phyloP scores from a whole-genome alignment of 2,888 invertebrate genomes.

The Brachyptera risi region DNA sequence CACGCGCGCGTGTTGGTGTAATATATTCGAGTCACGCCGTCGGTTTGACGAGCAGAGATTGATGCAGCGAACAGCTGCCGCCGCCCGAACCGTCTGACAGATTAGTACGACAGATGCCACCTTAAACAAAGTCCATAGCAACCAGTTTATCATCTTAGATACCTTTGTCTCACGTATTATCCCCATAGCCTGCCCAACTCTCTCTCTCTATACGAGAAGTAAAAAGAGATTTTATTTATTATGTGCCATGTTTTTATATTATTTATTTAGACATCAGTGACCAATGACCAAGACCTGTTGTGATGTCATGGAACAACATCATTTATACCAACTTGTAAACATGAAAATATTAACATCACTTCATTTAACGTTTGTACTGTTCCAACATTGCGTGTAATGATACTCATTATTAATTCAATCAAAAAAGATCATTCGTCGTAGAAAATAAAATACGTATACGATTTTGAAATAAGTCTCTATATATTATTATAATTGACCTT shows the following conservation, averaged over 20 bases:
- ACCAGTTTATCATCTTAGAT: slow-evolving; percentile 21
- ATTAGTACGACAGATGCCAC: slow-evolving; percentile 29
- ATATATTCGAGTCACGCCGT: slow-evolving; percentile 29
- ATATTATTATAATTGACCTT: no score
- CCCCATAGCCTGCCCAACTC: slow-evolving; percentile 28
- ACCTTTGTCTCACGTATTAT: slow-evolving; percentile 12
- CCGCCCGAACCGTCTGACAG: slow-evolving; percentile 32
- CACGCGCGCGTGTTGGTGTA: slow-evolving; percentile 15
- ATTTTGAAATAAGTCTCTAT: no score
- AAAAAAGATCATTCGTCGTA: no score
- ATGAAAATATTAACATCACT: no score
- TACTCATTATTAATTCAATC: no score
- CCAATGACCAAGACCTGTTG: no score
- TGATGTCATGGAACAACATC: no score
- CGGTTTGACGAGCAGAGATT: slow-evolving; percentile 23
- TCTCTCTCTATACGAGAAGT: slow-evolving; percentile 15
- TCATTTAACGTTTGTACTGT: no score
- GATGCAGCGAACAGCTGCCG: slow-evolving; percentile 30
- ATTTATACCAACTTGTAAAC: no score
- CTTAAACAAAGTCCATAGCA: slow-evolving; percentile 13
- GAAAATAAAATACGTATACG: no score
- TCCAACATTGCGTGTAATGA: no score
- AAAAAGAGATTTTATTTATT: not conserved
- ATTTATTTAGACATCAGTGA: no score
- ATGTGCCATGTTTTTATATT: not conserved